Base-by-base conservation (phyloP, 2,113 vertebrate genomes). In the Oceanites oceanicus region DNA sequence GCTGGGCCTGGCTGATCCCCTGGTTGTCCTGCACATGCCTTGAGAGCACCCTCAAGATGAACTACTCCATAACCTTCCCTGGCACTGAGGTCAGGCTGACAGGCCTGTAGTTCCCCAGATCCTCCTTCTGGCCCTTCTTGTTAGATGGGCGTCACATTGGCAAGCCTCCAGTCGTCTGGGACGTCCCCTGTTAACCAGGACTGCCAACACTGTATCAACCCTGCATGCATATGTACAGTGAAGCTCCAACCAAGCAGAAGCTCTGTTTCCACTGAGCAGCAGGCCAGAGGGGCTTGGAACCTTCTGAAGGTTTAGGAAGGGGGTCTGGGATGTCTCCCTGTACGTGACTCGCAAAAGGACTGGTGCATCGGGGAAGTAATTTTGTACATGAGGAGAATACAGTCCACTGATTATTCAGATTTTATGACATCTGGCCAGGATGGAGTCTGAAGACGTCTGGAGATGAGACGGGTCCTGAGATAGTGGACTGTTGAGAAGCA, bases 331-430 rank as follows among this genome's bases (percentile, higher is more conserved):
- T 61, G 22, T 30, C 30, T 81, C 67, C 13, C 34, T 3, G 1
- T 40, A 40, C 13, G 0, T 13, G 29, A 36, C 34, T 86, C 34
- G 19, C 30, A 49, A 59, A 79, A 79, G 58, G 27, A 42, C n/a
- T 52, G 44, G 4, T 40, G 23, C 11, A 7, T 7, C 6, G 0
- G 0, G 8, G 18, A 7, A 50, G 23, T 27, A 10, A 36, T 55
- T 88, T 72, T 90, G 19, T 58, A 52, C 3, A 7, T 5, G 4
- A 79, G 25, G 36, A 76, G 22, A 67, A 55, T 13, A 34, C 20
- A 36, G 3, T 63, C 19, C 44, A 32, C 7, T 49, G 36, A 17
- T 84, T 44, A 15, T 11, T 73, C 30, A 62, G 45, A 22, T 76
- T 58, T 94, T 47, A 17, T n/a, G 49, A 15, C 4, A 21, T 34